phyloP scores from a whole-genome alignment of 2,888 invertebrate genomes.

The Trissolcus japonicus region DNA sequence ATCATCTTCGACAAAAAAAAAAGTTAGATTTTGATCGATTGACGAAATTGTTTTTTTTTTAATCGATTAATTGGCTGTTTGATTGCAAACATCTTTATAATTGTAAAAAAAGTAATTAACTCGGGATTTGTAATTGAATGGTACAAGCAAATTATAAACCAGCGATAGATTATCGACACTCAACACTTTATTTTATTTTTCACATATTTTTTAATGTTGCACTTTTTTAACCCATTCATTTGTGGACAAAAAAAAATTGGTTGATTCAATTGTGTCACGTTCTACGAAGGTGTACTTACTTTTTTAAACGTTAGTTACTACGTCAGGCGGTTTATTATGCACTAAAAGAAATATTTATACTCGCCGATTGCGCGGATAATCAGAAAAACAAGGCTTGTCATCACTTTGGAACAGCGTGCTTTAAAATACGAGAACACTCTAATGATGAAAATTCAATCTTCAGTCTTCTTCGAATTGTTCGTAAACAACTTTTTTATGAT shows the following conservation, averaged over 20 bases:
- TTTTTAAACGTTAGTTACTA: conserved; percentile 24
- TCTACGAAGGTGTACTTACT: conserved; percentile 31
- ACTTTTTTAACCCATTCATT: conserved; percentile 34
- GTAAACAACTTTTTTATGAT: not conserved
- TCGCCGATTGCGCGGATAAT: not conserved
- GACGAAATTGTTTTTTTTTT: no score
- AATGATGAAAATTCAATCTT: not conserved
- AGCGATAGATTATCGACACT: conserved; percentile 1
- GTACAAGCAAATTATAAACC: not conserved
- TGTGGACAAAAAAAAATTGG: conserved; percentile 27
- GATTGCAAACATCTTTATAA: not conserved
- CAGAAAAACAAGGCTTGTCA: not conserved
- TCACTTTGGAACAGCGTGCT: not conserved
- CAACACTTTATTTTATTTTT: conserved; percentile 5
- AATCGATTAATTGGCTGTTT: not conserved
- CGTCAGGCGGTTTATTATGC: conserved; percentile 33
- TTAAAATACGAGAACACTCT: not conserved
- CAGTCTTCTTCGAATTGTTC: not conserved
- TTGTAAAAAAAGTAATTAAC: conserved; percentile 3
- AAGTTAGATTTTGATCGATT: no score
- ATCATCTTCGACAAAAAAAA: no score
- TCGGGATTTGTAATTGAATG: not conserved
- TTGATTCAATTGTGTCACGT: conserved; percentile 46
- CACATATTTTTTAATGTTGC: not conserved
- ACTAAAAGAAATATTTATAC: conserved; percentile 1